Evolutionary conservation across 2,797 vertebrate genomes (phyloP), one percentile per base, ranked within the genome.

Genomic region (Graptemys geographica): DNA sequence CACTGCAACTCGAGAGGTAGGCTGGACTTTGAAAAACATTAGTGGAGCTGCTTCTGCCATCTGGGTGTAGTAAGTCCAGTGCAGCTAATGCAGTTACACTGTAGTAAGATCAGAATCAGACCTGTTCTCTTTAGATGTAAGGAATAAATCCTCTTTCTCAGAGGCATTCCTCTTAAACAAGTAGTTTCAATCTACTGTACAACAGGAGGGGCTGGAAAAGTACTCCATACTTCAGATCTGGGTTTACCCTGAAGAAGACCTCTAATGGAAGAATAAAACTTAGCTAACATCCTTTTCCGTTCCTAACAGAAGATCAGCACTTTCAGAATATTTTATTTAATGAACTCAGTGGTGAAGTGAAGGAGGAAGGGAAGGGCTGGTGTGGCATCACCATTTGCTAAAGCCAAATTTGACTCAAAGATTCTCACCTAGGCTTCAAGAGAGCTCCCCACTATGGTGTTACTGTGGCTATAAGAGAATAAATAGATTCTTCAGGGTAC

Each of bases 331-430:
- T 56, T 65, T 18, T 65, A 37, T 18, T 47, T 88, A 56, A 13
- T 84, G 84, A 87, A 96, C 90, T 85, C 28, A 5, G 56, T 76
- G 47, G 59, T 93, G 52, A 82, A 74, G 76, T 37, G 33, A 88
- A 57, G 88, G 37, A 93, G 84, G 86, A 53, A 31, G 79, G 93
- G 84, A 31, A 80, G 9, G 9, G n/a, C 41, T 44, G 25, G 41
- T 44, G 25, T 27, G 41, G 41, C 1, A 1, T 62, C 86, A 84
- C 86, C 82, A 51, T 83, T 91, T 31, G 59, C 47, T 57, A 41
- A 78, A 8, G 62, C n/a, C 57, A 69, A 81, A 56, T 27, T 27
- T 56, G 83, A 81, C 51, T 76, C 49, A 13, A 3, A 85, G 49
- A 52, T 83, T 86, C 52, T 90, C 23, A 57, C 92, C 52, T 81